Evolutionary conservation across 2,888 invertebrate genomes (phyloP).

Genomic region (Macaria notata): DNA sequence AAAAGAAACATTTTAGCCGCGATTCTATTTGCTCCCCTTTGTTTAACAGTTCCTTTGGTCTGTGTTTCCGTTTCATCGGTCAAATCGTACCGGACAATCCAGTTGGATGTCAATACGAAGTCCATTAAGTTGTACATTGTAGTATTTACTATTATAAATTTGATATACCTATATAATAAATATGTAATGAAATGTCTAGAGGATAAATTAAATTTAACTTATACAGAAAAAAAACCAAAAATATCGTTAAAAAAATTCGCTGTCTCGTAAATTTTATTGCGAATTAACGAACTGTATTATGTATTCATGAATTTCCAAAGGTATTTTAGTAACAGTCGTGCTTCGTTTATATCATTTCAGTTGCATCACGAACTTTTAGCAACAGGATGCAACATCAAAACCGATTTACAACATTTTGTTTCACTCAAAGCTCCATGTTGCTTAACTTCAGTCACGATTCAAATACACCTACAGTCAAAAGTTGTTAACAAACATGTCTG

Average conservation of each 20-base stretch:
- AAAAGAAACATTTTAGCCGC: conserved; percentile 9
- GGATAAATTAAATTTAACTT: too few relatives aligned
- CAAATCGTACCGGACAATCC: conserved; percentile 55
- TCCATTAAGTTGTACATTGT: not conserved
- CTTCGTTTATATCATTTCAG: too few relatives aligned
- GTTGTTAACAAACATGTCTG: conserved; percentile 48
- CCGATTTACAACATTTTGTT: conserved; percentile 19
- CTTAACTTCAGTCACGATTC: conserved; percentile 41
- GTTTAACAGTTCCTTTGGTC: conserved; percentile 40
- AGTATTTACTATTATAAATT: too few relatives aligned
- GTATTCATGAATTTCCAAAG: too few relatives aligned
- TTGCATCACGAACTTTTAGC: too few relatives aligned
- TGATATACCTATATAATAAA: too few relatives aligned
- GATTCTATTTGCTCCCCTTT: conserved; percentile 42
- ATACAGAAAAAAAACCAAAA: too few relatives aligned
- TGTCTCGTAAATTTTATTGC: too few relatives aligned
- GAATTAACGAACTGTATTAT: too few relatives aligned
- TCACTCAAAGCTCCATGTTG: conserved; percentile 22
- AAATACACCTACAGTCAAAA: conserved; percentile 45
- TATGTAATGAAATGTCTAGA: too few relatives aligned
- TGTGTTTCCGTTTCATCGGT: conserved; percentile 52
- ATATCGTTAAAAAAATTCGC: too few relatives aligned
- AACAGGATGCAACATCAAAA: conserved; percentile 7
- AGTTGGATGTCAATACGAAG: conserved; percentile 21
- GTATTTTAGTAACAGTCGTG: too few relatives aligned